Percentiles rank a stretch among this genome's conserved stretches.
phyloP scores from a whole-genome alignment of 2,888 invertebrate species.

The Tinea semifulvella region DNA sequence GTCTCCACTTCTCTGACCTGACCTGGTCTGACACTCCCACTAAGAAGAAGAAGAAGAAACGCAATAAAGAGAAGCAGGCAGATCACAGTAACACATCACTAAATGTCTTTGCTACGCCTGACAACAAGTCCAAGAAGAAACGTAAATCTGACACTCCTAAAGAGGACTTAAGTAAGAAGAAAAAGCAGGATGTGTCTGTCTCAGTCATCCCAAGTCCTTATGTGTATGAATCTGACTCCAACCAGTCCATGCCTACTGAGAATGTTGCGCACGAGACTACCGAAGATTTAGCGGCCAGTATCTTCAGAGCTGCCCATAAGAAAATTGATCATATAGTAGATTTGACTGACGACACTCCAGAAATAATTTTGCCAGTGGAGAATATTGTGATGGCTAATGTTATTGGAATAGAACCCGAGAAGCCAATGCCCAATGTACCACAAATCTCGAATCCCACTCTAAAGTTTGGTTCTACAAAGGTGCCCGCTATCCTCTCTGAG shows the following conservation, averaged over 20 bases:
- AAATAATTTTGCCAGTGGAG: slow-evolving; percentile 27
- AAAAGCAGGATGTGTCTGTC: slow-evolving; percentile 41
- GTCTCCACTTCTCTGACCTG: slow-evolving; percentile 55
- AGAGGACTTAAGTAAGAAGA: background rate
- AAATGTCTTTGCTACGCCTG: slow-evolving; percentile 61
- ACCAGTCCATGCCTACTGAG: slow-evolving; percentile 45
- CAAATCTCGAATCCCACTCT: slow-evolving; percentile 21
- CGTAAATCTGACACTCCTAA: slow-evolving; percentile 28
- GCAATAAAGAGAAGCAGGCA: slow-evolving; percentile 38
- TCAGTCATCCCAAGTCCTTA: slow-evolving; percentile 53
- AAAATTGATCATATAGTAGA: slow-evolving; percentile 17
- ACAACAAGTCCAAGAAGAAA: slow-evolving; percentile 52
- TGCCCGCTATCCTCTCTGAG: slow-evolving; percentile 49
- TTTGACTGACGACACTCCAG: slow-evolving; percentile 1
- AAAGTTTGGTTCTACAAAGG: slow-evolving; percentile 51
- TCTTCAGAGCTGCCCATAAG: background rate
- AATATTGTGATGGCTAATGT: slow-evolving; percentile 54
- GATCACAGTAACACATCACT: slow-evolving; percentile 26
- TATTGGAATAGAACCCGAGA: slow-evolving; percentile 34
- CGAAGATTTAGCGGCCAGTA: background rate
- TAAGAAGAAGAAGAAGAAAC: slow-evolving; percentile 53
- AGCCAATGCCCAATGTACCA: slow-evolving; percentile 16
- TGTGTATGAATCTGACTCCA: slow-evolving; percentile 69
- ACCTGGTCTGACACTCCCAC: slow-evolving; percentile 39
- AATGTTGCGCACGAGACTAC: slow-evolving; percentile 22